Evolutionary conservation across 1,140 invertebrate genomes (phyloP).

Genomic region (Orchesella cincta): DNA sequence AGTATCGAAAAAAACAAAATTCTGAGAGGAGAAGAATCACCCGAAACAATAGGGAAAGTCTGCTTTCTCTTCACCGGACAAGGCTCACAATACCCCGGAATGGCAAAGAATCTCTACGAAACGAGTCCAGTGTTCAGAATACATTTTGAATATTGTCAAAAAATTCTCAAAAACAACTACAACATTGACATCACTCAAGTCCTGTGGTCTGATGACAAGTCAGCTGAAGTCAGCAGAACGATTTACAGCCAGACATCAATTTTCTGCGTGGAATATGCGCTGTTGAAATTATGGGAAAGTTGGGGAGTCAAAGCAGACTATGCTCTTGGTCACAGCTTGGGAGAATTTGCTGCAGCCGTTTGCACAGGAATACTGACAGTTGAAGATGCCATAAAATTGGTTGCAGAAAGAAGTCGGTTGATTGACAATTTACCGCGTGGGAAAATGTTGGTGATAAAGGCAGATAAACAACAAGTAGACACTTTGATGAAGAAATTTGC

Average conservation of each 20-base stretch:
- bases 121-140: too few species aligned
- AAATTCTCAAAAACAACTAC: constrained; percentile 9
- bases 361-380: constrained; percentile 40
- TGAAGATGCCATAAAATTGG: constrained; percentile 36
- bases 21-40: too few species aligned
- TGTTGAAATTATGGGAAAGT: constrained; percentile 39
- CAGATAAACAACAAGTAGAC: not conserved
- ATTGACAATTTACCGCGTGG: constrained; percentile 37
- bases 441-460: constrained; percentile 36
- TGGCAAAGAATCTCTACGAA: too few species aligned
- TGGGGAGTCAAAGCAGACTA: constrained; percentile 35
- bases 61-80: too few species aligned
- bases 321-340: constrained; percentile 19
- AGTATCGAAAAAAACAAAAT: too few species aligned
- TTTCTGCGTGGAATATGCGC: constrained; percentile 41
- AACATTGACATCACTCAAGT: not conserved
- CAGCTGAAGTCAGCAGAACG: not conserved
- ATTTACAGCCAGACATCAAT: constrained; percentile 37
- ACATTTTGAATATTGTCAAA: constrained; percentile 28
- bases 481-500: not conserved
- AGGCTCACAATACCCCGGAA: too few species aligned
- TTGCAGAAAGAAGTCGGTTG: constrained; percentile 29
- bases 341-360: constrained; percentile 31
- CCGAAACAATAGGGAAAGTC: too few species aligned
- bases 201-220: not conserved